Conservation (phyloP, 1,140 invertebrate genomes). For the Copidosoma floridanum region DNA sequence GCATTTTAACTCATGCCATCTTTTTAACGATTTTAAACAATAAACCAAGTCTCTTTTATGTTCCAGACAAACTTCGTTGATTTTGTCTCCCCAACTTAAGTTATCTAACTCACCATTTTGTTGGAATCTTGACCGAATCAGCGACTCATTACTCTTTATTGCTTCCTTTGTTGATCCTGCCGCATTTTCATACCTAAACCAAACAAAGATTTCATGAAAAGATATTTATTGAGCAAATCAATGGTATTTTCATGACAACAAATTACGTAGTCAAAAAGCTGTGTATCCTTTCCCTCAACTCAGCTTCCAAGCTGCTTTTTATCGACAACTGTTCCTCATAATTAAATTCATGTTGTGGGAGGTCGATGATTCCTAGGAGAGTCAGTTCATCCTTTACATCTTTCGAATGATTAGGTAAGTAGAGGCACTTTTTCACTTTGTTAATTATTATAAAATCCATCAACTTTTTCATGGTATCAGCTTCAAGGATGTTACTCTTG, state of each 20-base stretch:
- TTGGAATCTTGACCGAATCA: slow-evolving; percentile 25
- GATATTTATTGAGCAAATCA: not conserved
- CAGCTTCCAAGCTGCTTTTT: slow-evolving; percentile 34
- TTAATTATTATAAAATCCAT: slow-evolving; percentile 31
- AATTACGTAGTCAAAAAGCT: slow-evolving; percentile 33
- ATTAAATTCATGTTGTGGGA: slow-evolving; percentile 33
- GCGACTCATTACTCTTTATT: slow-evolving; percentile 32
- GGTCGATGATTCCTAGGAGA: slow-evolving; percentile 39
- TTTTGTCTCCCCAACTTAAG: slow-evolving; percentile 42
- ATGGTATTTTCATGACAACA: slow-evolving; percentile 14
- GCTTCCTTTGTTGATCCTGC: slow-evolving; percentile 37
- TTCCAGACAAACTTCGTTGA: slow-evolving; percentile 37
- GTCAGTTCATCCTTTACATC: slow-evolving; percentile 30
- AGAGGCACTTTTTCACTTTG: slow-evolving; percentile 37
- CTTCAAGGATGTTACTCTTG: slow-evolving; percentile 17
- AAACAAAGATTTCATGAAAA: not conserved
- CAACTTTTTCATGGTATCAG: slow-evolving; percentile 29
- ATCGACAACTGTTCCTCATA: slow-evolving; percentile 36
- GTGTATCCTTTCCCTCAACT: slow-evolving; percentile 34
- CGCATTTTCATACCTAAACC: slow-evolving; percentile 36
- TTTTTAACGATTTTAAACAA: slow-evolving; percentile 28
- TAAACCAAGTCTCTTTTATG: slow-evolving; percentile 34
- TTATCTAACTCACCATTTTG: slow-evolving; percentile 27
- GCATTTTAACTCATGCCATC: slow-evolving; percentile 41
- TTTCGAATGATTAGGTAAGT: slow-evolving; percentile 30